A percentile compares a stretch with the other conserved stretches of the same genome.
Evolutionary conservation across 2,888 invertebrate species (phyloP).

Genomic region (Eristalis tenax): DNA sequence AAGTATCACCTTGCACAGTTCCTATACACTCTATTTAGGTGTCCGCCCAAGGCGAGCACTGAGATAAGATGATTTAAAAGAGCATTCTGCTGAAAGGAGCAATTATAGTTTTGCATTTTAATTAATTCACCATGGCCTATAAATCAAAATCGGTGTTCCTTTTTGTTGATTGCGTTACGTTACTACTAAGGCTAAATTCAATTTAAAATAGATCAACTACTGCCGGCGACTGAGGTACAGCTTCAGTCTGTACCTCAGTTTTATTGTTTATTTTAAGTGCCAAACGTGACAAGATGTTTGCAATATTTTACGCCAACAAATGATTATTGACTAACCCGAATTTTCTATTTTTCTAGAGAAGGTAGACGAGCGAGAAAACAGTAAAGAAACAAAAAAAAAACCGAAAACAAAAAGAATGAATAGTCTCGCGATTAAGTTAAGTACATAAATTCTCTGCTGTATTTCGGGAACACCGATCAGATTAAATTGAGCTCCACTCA

Average conservation of each 20-base stretch:
- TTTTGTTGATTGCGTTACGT: not conserved
- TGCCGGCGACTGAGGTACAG: not conserved
- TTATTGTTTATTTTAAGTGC: slow-evolving; percentile 25
- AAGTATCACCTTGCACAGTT: slow-evolving; percentile 44
- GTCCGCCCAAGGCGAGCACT: slow-evolving; percentile 29
- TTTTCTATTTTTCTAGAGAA: not conserved
- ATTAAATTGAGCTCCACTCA: slow-evolving; percentile 17
- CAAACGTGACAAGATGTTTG: not conserved
- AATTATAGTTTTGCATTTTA: slow-evolving; percentile 32
- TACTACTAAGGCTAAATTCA: not conserved
- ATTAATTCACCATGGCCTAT: slow-evolving; percentile 52
- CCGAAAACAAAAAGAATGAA: not conserved
- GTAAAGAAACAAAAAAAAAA: not conserved
- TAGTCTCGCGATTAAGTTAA: slow-evolving; percentile 17
- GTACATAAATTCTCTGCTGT: slow-evolving; percentile 25
- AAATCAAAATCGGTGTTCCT: slow-evolving; percentile 7
- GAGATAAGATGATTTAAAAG: slow-evolving; percentile 55
- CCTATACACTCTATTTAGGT: slow-evolving; percentile 33
- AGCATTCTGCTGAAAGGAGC: slow-evolving; percentile 39
- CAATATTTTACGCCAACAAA: not conserved
- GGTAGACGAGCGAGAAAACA: slow-evolving; percentile 2
- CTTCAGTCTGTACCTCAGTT: not conserved
- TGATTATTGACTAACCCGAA: slow-evolving; percentile 2
- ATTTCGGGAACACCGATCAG: slow-evolving; percentile 24
- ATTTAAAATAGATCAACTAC: slow-evolving; percentile 2